Percentiles rank a stretch among this genome's conserved stretches.
Evolutionary conservation across 2,888 invertebrate species (phyloP).

Genomic region (Hirudinaria manillensis): DNA sequence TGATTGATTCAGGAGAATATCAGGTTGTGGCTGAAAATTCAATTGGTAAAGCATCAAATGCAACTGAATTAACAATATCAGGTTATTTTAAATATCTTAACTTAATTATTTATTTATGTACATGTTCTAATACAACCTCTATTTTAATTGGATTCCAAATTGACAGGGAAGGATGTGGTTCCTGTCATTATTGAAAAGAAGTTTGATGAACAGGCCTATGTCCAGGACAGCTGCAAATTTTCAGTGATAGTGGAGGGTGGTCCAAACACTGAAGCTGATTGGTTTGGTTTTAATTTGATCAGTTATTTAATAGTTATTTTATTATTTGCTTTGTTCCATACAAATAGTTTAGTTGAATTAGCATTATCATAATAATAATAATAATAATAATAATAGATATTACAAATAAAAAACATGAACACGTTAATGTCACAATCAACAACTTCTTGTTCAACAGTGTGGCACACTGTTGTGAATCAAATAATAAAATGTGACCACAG

Average conservation of each 20-base stretch:
- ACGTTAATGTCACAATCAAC: no score
- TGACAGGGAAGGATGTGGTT: not conserved
- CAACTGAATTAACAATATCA: not conserved
- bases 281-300: not conserved
- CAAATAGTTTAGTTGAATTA: not conserved
- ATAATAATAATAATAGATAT: not conserved
- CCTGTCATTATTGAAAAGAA: not conserved
- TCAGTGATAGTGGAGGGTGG: not conserved
- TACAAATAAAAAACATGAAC: no score
- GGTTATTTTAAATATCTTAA: not conserved
- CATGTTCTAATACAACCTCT: not conserved
- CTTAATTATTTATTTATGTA: not conserved
- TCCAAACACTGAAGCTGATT: slow-evolving; percentile 1
- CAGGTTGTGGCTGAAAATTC: slow-evolving; percentile 19
- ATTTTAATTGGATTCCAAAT: not conserved
- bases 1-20: not conserved
- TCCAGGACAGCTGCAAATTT: not conserved
- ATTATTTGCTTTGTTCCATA: not conserved
- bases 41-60: not conserved
- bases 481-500: not conserved
- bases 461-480: no score
- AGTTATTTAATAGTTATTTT: not conserved
- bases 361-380: not conserved
- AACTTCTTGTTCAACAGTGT: no score
- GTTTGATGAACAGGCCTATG: not conserved